Conservation (phyloP, 1,140 invertebrate species). For the Penaeus vannamei region DNA sequence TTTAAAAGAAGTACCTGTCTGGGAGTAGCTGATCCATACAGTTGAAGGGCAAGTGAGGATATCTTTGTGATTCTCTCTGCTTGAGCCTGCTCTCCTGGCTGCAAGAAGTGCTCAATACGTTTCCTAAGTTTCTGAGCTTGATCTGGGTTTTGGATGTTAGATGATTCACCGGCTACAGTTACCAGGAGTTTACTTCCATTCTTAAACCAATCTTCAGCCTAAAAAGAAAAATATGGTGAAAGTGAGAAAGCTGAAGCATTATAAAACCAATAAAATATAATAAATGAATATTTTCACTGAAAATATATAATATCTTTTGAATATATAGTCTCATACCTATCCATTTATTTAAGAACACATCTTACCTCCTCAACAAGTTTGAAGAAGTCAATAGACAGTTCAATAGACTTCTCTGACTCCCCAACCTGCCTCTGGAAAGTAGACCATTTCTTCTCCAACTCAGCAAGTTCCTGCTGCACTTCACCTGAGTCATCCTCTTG, state of each 20-base stretch:
- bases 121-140: conserved; percentile 76
- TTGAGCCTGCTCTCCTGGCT: conserved; percentile 79
- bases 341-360: conserved; percentile 10
- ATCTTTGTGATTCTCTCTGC: conserved; percentile 81
- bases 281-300: not conserved
- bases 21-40: conserved; percentile 76
- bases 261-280: not conserved
- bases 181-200: conserved; percentile 82
- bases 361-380: conserved; percentile 77
- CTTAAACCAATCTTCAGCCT: conserved; percentile 83
- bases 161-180: conserved; percentile 79
- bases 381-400: conserved; percentile 76
- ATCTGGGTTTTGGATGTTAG: conserved; percentile 77
- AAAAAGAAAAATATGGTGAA: conserved; percentile 22
- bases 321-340: not conserved
- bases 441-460: conserved; percentile 82
- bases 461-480: conserved; percentile 78
- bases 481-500: conserved; percentile 70
- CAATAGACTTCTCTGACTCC: conserved; percentile 77
- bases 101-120: conserved; percentile 80
- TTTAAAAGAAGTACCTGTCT: conserved; percentile 49
- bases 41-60: conserved; percentile 77
- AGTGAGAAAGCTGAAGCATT: not conserved
- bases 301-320: not conserved
- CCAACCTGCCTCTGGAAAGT: conserved; percentile 80